Evolutionary conservation across 1,140 invertebrate species (phyloP).

Genomic region (Planococcus citri): DNA sequence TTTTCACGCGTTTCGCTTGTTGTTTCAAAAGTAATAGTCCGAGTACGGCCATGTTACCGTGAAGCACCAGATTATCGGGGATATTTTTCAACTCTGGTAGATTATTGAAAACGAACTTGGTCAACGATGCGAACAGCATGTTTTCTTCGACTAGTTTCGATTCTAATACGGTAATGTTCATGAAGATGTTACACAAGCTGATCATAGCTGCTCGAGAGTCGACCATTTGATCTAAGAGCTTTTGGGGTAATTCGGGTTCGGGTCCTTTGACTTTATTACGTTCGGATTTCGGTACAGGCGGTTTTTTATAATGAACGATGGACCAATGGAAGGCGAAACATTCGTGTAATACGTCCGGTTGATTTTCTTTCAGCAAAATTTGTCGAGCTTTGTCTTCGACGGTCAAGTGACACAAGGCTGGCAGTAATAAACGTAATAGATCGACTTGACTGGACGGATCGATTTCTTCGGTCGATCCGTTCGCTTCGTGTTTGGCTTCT

Average conservation of each 20-base stretch:
- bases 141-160: slow-evolving; percentile 65
- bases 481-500: slow-evolving; percentile 40
- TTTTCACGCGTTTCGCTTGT: slow-evolving; percentile 62
- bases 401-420: slow-evolving; percentile 76
- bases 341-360: slow-evolving; percentile 67
- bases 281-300: slow-evolving; percentile 61
- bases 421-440: slow-evolving; percentile 64
- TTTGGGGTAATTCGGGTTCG: slow-evolving; percentile 54
- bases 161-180: slow-evolving; percentile 83
- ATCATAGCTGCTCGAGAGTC: slow-evolving; percentile 69
- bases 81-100: slow-evolving; percentile 70
- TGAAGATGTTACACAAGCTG: slow-evolving; percentile 77
- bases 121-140: slow-evolving; percentile 56
- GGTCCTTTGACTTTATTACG: slow-evolving; percentile 57
- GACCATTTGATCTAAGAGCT: slow-evolving; percentile 63
- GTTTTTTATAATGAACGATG: slow-evolving; percentile 72
- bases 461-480: slow-evolving; percentile 37
- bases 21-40: slow-evolving; percentile 73
- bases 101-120: slow-evolving; percentile 77
- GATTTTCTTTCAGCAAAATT: slow-evolving; percentile 62
- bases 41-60: slow-evolving; percentile 70
- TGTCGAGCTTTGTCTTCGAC: slow-evolving; percentile 75
- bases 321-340: slow-evolving; percentile 71
- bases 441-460: slow-evolving; percentile 54
- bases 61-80: slow-evolving; percentile 67